phyloP scores from a whole-genome alignment of 2,113 vertebrate genomes.

The Tyto alba region DNA sequence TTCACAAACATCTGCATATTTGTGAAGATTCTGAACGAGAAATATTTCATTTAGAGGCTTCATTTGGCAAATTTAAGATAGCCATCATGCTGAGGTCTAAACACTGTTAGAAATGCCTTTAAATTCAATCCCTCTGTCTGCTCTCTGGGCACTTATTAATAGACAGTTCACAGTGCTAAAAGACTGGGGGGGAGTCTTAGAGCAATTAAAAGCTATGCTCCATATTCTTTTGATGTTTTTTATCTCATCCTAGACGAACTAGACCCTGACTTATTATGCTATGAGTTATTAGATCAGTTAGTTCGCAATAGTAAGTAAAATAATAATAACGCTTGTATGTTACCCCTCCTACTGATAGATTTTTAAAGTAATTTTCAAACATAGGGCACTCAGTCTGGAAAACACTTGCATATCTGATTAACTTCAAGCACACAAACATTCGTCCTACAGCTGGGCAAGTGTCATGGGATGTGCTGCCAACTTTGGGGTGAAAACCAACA shows the following conservation, averaged over 20 bases:
- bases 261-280: slow-evolving; percentile 39
- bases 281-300: slow-evolving; percentile 31
- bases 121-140: background rate
- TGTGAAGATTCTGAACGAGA: slow-evolving; percentile 30
- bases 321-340: background rate
- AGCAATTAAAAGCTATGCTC: slow-evolving; percentile 56
- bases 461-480: background rate
- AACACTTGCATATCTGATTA: background rate
- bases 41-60: slow-evolving; percentile 24
- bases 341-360: background rate
- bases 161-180: background rate
- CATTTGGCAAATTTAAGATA: slow-evolving; percentile 20
- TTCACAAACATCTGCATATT: slow-evolving; percentile 59
- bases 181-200: slow-evolving; percentile 9
- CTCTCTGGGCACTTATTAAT: slow-evolving; percentile 51
- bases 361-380: background rate
- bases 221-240: slow-evolving; percentile 50
- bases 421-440: background rate
- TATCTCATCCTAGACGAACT: slow-evolving; percentile 30
- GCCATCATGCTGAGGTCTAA: background rate
- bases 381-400: background rate
- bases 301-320: background rate
- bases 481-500: background rate
- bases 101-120: slow-evolving; percentile 19
- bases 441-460: background rate